Evolutionary conservation across 2,888 invertebrate genomes (phyloP).

Genomic region (Sarcophaga carnaria): DNA sequence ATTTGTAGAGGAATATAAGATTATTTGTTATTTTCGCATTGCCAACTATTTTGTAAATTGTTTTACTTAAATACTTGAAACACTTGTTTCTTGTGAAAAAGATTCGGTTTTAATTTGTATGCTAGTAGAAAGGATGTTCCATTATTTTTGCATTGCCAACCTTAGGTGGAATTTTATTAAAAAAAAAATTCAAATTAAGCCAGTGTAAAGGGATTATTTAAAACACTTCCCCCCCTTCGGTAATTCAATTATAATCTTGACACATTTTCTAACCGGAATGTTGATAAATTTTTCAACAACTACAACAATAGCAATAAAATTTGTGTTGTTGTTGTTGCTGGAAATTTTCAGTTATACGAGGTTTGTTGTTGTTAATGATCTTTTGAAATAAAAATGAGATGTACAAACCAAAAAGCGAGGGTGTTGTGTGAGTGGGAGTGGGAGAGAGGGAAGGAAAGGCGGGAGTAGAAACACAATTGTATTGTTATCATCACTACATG

Average conservation of each 20-base stretch:
- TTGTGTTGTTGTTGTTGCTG: background rate
- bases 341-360: slow-evolving; percentile 8
- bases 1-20: too few species aligned
- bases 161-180: too few species aligned
- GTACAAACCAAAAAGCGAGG: background rate
- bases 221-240: background rate
- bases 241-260: slow-evolving; percentile 45
- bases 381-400: background rate
- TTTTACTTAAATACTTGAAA: too few species aligned
- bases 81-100: too few species aligned
- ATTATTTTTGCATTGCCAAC: too few species aligned
- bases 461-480: slow-evolving; percentile 55
- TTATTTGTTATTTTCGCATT: too few species aligned
- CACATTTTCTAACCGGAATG: slow-evolving; percentile 27
- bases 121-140: too few species aligned
- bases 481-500: slow-evolving; percentile 69
- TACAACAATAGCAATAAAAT: background rate
- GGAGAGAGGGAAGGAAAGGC: background rate
- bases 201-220: background rate
- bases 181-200: too few species aligned
- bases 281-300: slow-evolving; percentile 36
- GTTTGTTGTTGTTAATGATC: slow-evolving; percentile 25
- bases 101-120: too few species aligned
- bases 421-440: too few species aligned
- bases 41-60: too few species aligned